Conservation (phyloP, 53 echinoderm and acorn worm species). For the Arbacia lixula region DNA sequence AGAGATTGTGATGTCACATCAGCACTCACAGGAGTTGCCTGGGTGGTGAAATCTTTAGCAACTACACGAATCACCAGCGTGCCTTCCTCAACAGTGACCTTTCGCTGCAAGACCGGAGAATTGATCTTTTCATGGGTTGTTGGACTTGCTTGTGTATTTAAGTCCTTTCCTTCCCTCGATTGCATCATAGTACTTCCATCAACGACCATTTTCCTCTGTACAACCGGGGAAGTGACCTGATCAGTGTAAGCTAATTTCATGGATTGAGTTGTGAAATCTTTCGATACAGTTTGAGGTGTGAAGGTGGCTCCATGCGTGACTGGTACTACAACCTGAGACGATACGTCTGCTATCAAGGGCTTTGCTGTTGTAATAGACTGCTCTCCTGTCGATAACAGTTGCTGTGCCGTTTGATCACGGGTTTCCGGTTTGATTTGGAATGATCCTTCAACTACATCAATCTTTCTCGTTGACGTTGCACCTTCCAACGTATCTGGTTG, state of each 20-base stretch:
- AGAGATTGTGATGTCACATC: constrained; percentile 17
- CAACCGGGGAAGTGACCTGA: constrained; percentile 4
- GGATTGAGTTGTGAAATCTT: constrained; percentile 20
- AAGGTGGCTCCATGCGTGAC: neutral
- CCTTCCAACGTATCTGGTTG: constrained; percentile 7
- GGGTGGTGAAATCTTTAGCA: constrained; percentile 5
- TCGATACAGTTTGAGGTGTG: neutral
- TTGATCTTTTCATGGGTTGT: constrained; percentile 15
- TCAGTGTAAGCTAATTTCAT: neutral
- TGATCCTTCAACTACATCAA: neutral
- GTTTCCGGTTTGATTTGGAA: constrained; percentile 10
- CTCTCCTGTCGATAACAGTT: neutral
- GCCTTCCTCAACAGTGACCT: constrained; percentile 9
- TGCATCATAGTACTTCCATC: constrained; percentile 18
- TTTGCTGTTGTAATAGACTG: neutral
- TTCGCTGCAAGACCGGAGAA: constrained; percentile 6
- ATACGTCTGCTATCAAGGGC: neutral
- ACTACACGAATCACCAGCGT: neutral
- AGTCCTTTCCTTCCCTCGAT: constrained; percentile 7
- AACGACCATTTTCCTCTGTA: neutral
- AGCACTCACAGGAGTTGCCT: constrained; percentile 5
- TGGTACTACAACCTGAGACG: neutral
- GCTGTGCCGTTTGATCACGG: constrained; percentile 28
- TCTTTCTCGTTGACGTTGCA: neutral
- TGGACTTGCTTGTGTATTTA: constrained; percentile 14